Percentiles rank a stretch among this genome's conserved stretches.
Evolutionary conservation across 2,797 vertebrate species (phyloP).

Genomic region (Xiphorhynchus erythropygius): DNA sequence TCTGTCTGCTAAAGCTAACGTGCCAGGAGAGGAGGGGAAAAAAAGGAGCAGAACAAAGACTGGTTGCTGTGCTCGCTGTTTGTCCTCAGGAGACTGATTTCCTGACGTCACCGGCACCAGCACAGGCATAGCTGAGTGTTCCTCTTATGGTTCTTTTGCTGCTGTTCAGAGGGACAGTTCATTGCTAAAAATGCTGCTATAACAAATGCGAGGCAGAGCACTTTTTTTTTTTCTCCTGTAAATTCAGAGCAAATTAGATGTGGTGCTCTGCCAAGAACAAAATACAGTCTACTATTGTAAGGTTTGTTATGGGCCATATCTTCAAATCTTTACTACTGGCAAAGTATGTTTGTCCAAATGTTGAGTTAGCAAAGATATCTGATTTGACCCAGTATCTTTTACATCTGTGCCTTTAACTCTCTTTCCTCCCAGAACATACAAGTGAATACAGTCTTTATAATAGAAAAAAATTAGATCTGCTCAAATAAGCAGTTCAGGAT

Average conservation of each 20-base stretch:
- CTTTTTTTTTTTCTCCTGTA: background rate
- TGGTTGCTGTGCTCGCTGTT: slow-evolving; percentile 27
- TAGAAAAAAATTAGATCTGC: background rate
- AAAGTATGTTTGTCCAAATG: slow-evolving; percentile 30
- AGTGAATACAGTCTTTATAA: background rate
- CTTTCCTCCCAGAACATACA: background rate
- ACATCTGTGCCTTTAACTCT: background rate
- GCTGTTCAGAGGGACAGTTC: background rate
- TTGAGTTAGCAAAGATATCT: slow-evolving; percentile 24
- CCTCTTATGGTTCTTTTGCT: background rate
- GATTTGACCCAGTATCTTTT: slow-evolving; percentile 14
- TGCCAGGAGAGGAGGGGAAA: background rate
- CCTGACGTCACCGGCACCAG: background rate
- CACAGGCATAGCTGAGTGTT: background rate
- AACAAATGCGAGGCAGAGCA: background rate
- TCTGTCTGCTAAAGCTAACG: background rate
- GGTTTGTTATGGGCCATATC: slow-evolving; percentile 15
- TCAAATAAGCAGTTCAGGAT: background rate
- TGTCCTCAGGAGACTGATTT: slow-evolving; percentile 22
- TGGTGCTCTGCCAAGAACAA: slow-evolving; percentile 4
- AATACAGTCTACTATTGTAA: slow-evolving; percentile 21
- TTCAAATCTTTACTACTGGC: slow-evolving; percentile 19
- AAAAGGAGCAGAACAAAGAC: slow-evolving; percentile 15
- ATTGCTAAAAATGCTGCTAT: background rate
- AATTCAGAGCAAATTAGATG: slow-evolving; percentile 58